phyloP scores from a whole-genome alignment of 2,888 invertebrate species.

The Clepsis dumicolana region DNA sequence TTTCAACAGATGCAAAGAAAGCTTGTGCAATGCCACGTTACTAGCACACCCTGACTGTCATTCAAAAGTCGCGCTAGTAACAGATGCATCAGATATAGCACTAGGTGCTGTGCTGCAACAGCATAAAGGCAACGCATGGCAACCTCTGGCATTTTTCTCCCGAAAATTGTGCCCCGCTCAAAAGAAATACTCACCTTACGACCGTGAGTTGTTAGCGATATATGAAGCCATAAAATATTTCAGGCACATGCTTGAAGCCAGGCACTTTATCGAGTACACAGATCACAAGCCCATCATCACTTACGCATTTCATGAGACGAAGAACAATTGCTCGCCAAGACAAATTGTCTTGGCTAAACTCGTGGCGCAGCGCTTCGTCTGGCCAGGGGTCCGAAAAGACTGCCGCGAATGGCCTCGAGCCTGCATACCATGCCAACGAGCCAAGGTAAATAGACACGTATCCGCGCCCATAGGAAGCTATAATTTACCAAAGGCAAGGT shows the following conservation, averaged over 20 bases:
- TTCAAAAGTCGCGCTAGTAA: no score
- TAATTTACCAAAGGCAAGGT: background rate
- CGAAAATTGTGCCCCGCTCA: no score
- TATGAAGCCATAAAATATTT: slow-evolving; percentile 57
- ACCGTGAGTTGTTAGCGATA: slow-evolving; percentile 57
- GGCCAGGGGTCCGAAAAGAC: slow-evolving; percentile 61
- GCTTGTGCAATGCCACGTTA: no score
- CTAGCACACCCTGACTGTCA: no score
- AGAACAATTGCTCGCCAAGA: slow-evolving; percentile 51
- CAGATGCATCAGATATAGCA: no score
- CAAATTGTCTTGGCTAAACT: slow-evolving; percentile 58
- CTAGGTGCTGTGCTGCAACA: no score
- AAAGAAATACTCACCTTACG: no score
- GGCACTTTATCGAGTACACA: slow-evolving; percentile 53
- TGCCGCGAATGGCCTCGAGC: slow-evolving; percentile 54
- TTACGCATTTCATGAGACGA: slow-evolving; percentile 55
- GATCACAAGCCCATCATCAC: slow-evolving; percentile 58
- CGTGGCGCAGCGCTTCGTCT: slow-evolving; percentile 60
- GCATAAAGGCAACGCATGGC: no score
- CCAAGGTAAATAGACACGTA: background rate
- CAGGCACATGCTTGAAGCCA: slow-evolving; percentile 57
- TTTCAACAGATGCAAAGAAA: no score
- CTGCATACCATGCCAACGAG: slow-evolving; percentile 58
- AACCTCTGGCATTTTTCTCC: no score
- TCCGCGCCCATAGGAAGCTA: background rate